Conservation (phyloP, 2,113 vertebrate species). For the Limanda limanda region DNA sequence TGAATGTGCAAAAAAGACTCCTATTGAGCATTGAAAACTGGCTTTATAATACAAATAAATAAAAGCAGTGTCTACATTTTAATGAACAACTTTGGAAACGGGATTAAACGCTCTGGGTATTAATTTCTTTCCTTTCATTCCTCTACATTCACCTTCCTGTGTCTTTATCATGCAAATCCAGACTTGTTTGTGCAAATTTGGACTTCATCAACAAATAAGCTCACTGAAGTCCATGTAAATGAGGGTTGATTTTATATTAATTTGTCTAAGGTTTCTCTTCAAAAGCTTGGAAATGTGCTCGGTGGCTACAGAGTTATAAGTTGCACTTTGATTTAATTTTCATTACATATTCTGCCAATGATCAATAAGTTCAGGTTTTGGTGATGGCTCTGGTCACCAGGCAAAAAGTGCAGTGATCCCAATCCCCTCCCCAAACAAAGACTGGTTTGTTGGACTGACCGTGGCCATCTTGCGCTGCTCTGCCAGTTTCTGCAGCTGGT, state of each 20-base stretch:
- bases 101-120: not conserved
- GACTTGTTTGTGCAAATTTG: not conserved
- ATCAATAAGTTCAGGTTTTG: conserved; percentile 51
- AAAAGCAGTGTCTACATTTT: not conserved
- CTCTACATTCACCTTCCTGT: not conserved
- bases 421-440: conserved; percentile 66
- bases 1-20: too few species aligned
- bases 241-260: not conserved
- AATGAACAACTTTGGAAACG: not conserved
- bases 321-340: conserved; percentile 14
- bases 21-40: not conserved
- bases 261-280: not conserved
- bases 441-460: conserved; percentile 84
- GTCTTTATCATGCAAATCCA: not conserved
- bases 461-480: conserved; percentile 97
- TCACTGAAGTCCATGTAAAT: not conserved
- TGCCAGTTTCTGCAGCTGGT: conserved; percentile 95
- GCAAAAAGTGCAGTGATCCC: conserved; percentile 41
- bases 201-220: not conserved
- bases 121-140: not conserved
- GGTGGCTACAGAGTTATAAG: not conserved
- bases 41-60: not conserved
- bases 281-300: not conserved
- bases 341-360: conserved; percentile 14
- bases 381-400: conserved; percentile 57